Percentiles rank a stretch among this genome's conserved stretches.
Conservation (phyloP, 2,888 invertebrate species). For the Stomorhina lunata region DNA sequence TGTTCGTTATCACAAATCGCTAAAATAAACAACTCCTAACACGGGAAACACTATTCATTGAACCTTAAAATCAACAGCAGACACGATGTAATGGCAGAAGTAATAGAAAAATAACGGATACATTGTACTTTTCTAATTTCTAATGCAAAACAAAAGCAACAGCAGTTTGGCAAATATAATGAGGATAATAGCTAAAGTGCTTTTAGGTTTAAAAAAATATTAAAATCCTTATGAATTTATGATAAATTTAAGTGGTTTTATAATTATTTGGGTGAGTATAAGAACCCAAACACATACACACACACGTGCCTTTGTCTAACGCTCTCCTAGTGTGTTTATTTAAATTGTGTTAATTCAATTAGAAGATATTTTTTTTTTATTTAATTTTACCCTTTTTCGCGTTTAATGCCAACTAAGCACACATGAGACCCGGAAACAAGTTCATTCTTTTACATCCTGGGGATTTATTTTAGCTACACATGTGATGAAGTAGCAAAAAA, state of each 20-base stretch:
- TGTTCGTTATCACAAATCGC: not conserved
- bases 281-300: too few relatives aligned
- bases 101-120: slow-evolving; percentile 9
- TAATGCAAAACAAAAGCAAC: not conserved
- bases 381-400: not conserved
- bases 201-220: not conserved
- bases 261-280: not conserved
- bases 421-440: slow-evolving; percentile 57
- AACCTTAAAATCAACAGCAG: slow-evolving; percentile 44
- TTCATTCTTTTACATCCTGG: slow-evolving; percentile 37
- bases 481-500: slow-evolving; percentile 14
- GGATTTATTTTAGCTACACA: slow-evolving; percentile 37
- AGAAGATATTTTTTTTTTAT: slow-evolving; percentile 21
- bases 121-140: slow-evolving; percentile 36
- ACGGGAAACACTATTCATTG: slow-evolving; percentile 33
- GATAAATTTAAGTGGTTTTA: not conserved
- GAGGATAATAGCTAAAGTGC: not conserved
- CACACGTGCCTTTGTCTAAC: not conserved
- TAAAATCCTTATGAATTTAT: not conserved
- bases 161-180: not conserved
- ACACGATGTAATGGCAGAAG: not conserved
- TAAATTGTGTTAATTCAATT: slow-evolving; percentile 57
- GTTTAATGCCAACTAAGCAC: slow-evolving; percentile 14
- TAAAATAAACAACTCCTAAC: slow-evolving; percentile 34
- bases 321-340: not conserved